Conservation (phyloP, 2,888 invertebrate species). For the Loripinus fragilis region DNA sequence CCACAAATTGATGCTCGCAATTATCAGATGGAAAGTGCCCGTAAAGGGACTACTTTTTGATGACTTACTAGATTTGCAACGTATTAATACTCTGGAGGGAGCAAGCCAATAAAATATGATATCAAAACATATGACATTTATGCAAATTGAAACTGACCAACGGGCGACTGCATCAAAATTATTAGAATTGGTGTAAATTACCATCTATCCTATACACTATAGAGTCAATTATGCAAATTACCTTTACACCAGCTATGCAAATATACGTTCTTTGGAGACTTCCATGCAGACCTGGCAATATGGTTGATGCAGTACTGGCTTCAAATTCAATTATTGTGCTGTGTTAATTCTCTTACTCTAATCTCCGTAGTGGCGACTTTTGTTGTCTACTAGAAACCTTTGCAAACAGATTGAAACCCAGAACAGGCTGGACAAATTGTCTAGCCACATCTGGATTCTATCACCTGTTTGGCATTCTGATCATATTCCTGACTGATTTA, state of each 20-base stretch:
- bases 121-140: conserved; percentile 8
- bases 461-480: too few relatives aligned
- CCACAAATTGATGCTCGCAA: conserved; percentile 14
- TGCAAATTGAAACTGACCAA: conserved; percentile 15
- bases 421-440: too few relatives aligned
- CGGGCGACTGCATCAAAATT: conserved; percentile 8
- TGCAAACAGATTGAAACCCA: too few relatives aligned
- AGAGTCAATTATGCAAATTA: conserved; percentile 9
- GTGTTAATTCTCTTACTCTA: too few relatives aligned
- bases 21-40: neutral
- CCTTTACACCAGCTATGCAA: conserved; percentile 15
- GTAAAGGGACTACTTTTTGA: conserved; percentile 13
- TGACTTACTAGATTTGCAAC: neutral
- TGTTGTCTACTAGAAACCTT: too few relatives aligned
- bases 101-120: neutral
- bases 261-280: neutral
- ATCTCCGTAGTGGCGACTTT: too few relatives aligned
- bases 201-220: conserved; percentile 5
- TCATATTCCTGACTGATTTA: too few relatives aligned
- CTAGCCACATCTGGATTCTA: too few relatives aligned
- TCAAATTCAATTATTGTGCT: too few relatives aligned
- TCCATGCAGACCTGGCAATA: neutral
- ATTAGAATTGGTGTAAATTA: conserved; percentile 9
- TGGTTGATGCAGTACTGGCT: too few relatives aligned
- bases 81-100: conserved; percentile 3